Conservation (phyloP, 2,888 invertebrate species). For the Melanargia galathea region DNA sequence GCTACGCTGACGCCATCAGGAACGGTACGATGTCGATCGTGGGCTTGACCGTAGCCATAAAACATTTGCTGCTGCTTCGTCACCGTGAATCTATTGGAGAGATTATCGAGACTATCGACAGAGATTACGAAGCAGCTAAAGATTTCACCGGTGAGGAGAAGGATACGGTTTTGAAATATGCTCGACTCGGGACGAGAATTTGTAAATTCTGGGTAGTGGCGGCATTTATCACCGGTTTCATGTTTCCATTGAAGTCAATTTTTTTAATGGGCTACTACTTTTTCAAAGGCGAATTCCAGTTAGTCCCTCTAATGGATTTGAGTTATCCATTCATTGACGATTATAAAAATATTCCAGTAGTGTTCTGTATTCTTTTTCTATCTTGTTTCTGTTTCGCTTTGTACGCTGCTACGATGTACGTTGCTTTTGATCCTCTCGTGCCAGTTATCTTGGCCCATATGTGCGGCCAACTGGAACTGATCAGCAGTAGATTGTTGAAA, state of each 20-base stretch:
- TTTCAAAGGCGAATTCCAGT: conserved; percentile 48
- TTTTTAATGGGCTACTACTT: conserved; percentile 52
- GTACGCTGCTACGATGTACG: conserved; percentile 52
- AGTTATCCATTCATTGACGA: conserved; percentile 54
- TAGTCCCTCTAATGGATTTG: conserved; percentile 57
- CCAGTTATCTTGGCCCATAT: conserved; percentile 64
- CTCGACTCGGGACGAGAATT: conserved; percentile 50
- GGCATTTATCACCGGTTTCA: conserved; percentile 44
- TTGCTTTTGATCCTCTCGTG: conserved; percentile 66
- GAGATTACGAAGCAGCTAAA: conserved; percentile 53
- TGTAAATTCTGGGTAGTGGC: conserved; percentile 55
- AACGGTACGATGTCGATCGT: conserved; percentile 56
- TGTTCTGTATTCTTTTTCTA: conserved; percentile 24
- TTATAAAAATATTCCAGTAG: conserved; percentile 44
- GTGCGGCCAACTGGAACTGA: conserved; percentile 63
- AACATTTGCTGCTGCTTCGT: conserved; percentile 53
- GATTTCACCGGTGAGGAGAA: conserved; percentile 48
- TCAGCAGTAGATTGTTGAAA: conserved; percentile 52
- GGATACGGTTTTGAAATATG: conserved; percentile 50
- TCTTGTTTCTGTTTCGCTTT: conserved; percentile 45
- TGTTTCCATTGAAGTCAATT: conserved; percentile 59
- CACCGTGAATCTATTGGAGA: conserved; percentile 47
- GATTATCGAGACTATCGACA: conserved; percentile 51
- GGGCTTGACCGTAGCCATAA: conserved; percentile 50
- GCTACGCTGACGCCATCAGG: conserved; percentile 55